Evolutionary conservation across 2,888 invertebrate genomes (phyloP).

Genomic region (Balanococcus diminutus): DNA sequence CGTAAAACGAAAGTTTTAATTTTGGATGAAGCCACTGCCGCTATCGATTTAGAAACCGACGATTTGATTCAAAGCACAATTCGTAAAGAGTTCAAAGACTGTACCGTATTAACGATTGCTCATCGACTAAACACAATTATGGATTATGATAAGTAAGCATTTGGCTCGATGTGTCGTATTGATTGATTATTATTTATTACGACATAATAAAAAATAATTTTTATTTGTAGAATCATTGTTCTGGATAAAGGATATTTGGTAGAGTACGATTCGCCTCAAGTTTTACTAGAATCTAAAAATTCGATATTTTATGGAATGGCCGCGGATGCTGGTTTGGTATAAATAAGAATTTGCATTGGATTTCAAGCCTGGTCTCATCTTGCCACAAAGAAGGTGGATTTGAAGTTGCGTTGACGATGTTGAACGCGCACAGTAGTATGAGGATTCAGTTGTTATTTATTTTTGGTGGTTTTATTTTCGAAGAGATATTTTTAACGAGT

Average conservation of each 20-base stretch:
- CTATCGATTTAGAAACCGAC: constrained; percentile 89
- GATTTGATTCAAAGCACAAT: constrained; percentile 90
- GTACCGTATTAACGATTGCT: constrained; percentile 90
- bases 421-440: too few species aligned
- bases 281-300: constrained; percentile 71
- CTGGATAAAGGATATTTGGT: constrained; percentile 77
- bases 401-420: background rate
- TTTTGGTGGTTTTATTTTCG: background rate
- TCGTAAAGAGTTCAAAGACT: constrained; percentile 80
- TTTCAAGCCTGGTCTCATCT: background rate
- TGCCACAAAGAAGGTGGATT: background rate
- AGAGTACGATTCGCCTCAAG: constrained; percentile 78
- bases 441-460: too few species aligned
- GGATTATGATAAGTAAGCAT: constrained; percentile 77
- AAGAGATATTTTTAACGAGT: background rate
- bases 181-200: background rate
- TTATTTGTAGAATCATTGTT: constrained; percentile 76
- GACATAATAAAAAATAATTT: background rate
- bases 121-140: constrained; percentile 92
- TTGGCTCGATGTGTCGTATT: background rate
- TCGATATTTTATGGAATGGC: constrained; percentile 84
- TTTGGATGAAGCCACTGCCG: constrained; percentile 88
- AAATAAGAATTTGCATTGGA: background rate
- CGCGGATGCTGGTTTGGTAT: constrained; percentile 61
- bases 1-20: constrained; percentile 85